Percentiles rank a stretch among this genome's conserved stretches.
These are phyloP conservation scores for Hesperia comma DNA, from an alignment of 2,888 invertebrate genomes.

Conservation along the genomic window DNA sequence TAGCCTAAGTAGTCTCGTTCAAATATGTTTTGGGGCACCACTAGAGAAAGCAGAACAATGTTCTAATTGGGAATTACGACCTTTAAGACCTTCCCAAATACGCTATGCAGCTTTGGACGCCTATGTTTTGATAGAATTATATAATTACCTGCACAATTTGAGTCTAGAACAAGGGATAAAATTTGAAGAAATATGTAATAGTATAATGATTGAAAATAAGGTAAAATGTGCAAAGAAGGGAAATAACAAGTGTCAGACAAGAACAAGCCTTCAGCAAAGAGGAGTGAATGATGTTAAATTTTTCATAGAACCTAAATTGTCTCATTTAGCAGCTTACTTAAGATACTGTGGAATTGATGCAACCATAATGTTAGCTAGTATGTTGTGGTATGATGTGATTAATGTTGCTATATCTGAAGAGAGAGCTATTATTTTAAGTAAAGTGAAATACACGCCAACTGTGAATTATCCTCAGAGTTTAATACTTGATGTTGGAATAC, in stretches of 20 bases:
- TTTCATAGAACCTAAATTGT: slow-evolving; percentile 63
- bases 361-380: slow-evolving; percentile 85
- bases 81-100: slow-evolving; percentile 90
- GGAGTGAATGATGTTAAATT: slow-evolving; percentile 61
- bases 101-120: slow-evolving; percentile 95
- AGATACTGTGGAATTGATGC: slow-evolving; percentile 84
- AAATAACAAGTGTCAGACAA: slow-evolving; percentile 57
- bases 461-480: slow-evolving; percentile 79
- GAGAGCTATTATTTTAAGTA: slow-evolving; percentile 61
- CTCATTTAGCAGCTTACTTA: slow-evolving; percentile 63
- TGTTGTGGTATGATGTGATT: slow-evolving; percentile 73
- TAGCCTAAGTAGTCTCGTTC: slow-evolving; percentile 89
- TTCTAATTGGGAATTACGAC: slow-evolving; percentile 95
- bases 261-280: slow-evolving; percentile 49
- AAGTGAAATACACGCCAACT: slow-evolving; percentile 80
- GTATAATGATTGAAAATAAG: slow-evolving; percentile 82
- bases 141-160: slow-evolving; percentile 84
- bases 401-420: slow-evolving; percentile 71
- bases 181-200: slow-evolving; percentile 86
- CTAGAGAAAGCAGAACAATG: slow-evolving; percentile 95
- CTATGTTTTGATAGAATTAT: slow-evolving; percentile 92
- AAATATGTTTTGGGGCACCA: slow-evolving; percentile 89
- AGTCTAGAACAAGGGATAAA: slow-evolving; percentile 79
- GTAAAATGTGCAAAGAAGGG: slow-evolving; percentile 72
- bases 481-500: slow-evolving; percentile 83